phyloP scores from a whole-genome alignment of 2,113 vertebrate species.

The Podarcis raffonei region DNA sequence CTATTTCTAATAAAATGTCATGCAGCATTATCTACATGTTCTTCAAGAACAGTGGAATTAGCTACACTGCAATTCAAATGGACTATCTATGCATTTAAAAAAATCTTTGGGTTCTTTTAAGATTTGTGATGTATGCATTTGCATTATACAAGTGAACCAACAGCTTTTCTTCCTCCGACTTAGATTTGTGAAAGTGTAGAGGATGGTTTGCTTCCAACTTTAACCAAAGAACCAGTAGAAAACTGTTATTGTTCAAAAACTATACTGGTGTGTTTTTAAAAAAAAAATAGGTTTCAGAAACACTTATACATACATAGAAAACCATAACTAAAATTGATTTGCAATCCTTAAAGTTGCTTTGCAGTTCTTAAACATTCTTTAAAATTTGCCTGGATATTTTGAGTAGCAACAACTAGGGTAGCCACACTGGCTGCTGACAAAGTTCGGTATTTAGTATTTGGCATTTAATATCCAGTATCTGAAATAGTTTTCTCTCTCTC shows the following conservation, averaged over 20 bases:
- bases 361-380: too few relatives aligned
- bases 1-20: slow-evolving; percentile 65
- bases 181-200: slow-evolving; percentile 20
- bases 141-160: slow-evolving; percentile 35
- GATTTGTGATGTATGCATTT: neutral
- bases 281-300: slow-evolving; percentile 43
- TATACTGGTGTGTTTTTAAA: neutral
- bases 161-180: slow-evolving; percentile 43
- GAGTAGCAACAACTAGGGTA: neutral
- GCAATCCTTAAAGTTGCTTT: neutral
- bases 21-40: slow-evolving; percentile 62
- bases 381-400: slow-evolving; percentile 44
- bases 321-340: neutral
- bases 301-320: slow-evolving; percentile 31
- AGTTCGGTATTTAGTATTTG: slow-evolving; percentile 47
- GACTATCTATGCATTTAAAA: neutral
- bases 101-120: neutral
- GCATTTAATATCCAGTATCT: slow-evolving; percentile 64
- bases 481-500: slow-evolving; percentile 51
- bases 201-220: slow-evolving; percentile 30
- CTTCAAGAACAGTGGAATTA: slow-evolving; percentile 60
- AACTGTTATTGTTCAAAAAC: slow-evolving; percentile 41
- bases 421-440: slow-evolving; percentile 22
- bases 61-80: slow-evolving; percentile 25
- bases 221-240: slow-evolving; percentile 36